These are phyloP conservation scores for Bubo scandiacus DNA, from an alignment of 2,113 vertebrate species.

Conservation along the genomic window DNA sequence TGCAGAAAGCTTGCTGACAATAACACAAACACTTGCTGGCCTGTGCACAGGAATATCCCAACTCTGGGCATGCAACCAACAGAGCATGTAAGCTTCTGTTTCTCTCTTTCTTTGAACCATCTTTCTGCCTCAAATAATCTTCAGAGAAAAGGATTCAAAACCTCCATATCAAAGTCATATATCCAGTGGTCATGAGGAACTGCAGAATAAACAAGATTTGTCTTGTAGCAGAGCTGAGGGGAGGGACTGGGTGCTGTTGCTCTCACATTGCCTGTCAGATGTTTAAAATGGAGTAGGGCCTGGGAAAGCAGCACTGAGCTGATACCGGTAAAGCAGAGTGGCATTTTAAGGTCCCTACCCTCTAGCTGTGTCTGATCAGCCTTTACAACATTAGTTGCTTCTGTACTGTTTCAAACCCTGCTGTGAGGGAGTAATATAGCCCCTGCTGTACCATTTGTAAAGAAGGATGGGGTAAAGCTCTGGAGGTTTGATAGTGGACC, in stretches of 20 bases:
- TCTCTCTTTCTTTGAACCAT: background rate
- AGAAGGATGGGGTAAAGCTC: background rate
- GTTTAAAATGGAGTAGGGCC: background rate
- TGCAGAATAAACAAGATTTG: background rate
- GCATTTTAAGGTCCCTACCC: background rate
- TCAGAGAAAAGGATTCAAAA: background rate
- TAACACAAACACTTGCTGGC: background rate
- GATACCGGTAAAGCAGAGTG: background rate
- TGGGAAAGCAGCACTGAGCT: background rate
- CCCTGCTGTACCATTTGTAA: background rate
- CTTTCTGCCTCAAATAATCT: background rate
- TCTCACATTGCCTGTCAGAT: accelerated
- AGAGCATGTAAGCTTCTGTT: background rate
- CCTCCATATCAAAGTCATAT: background rate
- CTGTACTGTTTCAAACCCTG: background rate
- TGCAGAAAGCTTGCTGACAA: background rate
- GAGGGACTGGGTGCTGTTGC: background rate
- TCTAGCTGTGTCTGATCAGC: background rate
- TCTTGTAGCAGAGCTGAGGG: background rate
- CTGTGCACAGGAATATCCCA: background rate
- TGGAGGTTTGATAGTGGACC: background rate
- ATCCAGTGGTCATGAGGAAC: background rate
- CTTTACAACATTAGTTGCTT: background rate
- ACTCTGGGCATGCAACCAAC: background rate
- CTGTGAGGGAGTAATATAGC: background rate